phyloP scores from a whole-genome alignment of 2,888 invertebrate species.

The Bombylius discolor region DNA sequence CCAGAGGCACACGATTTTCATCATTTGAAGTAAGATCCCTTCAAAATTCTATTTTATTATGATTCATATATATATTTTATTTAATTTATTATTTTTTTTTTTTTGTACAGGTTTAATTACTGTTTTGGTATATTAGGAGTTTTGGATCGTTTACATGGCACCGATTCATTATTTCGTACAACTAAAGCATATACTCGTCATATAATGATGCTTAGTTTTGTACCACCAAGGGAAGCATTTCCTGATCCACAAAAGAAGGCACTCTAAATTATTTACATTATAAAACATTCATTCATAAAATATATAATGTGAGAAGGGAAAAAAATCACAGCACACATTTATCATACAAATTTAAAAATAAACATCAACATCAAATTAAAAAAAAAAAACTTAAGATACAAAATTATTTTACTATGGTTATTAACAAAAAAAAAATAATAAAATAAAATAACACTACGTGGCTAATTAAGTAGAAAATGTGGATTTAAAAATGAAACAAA shows the following conservation, averaged over 20 bases:
- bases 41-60: neutral
- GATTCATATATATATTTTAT: neutral
- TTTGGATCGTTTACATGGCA: slow-evolving; percentile 69
- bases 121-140: slow-evolving; percentile 74
- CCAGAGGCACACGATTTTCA: slow-evolving; percentile 82
- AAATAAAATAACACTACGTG: no score
- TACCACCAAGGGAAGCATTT: slow-evolving; percentile 52
- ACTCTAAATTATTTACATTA: neutral
- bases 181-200: slow-evolving; percentile 59
- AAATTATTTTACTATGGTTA: no score
- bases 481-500: no score
- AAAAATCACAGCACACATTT: no score
- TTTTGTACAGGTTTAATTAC: slow-evolving; percentile 56
- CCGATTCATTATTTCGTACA: slow-evolving; percentile 60
- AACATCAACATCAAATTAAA: no score
- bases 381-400: no score
- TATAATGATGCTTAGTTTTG: slow-evolving; percentile 54
- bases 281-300: no score
- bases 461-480: no score
- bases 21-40: slow-evolving; percentile 56
- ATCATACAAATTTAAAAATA: no score
- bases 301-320: no score
- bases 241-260: slow-evolving; percentile 42
- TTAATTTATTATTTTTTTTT: slow-evolving; percentile 4
- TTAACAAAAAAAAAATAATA: no score